Evolutionary conservation across 1,140 invertebrate genomes (phyloP).

Genomic region (Delia radicum): DNA sequence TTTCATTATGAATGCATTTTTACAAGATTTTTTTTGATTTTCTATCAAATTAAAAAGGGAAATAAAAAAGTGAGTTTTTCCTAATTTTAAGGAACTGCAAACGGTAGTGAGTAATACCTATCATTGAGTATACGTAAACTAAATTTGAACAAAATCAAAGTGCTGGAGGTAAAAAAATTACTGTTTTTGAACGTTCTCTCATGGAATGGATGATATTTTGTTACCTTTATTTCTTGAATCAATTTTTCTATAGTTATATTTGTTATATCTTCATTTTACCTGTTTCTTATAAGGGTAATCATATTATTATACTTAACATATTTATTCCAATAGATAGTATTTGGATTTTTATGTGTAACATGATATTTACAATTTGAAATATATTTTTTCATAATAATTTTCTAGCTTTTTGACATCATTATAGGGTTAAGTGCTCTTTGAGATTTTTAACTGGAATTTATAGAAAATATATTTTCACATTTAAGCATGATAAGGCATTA

Average conservation of each 20-base stretch:
- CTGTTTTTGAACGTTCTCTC: no score
- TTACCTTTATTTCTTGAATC: not conserved
- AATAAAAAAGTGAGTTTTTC: no score
- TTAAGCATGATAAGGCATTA: not conserved
- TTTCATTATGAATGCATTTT: no score
- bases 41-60: no score
- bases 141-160: no score
- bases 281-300: not conserved
- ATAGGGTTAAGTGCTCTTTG: not conserved
- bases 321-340: not conserved
- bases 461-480: not conserved
- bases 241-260: not conserved
- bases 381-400: not conserved
- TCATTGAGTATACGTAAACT: no score
- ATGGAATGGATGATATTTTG: no score
- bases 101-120: no score
- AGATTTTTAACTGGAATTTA: not conserved
- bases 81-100: no score
- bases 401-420: not conserved
- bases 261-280: not conserved
- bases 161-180: no score
- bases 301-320: not conserved
- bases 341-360: not conserved
- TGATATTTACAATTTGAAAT: not conserved
- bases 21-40: no score